Base-by-base conservation (phyloP, 2,797 vertebrate genomes). In the Sebastes oblongus region DNA sequence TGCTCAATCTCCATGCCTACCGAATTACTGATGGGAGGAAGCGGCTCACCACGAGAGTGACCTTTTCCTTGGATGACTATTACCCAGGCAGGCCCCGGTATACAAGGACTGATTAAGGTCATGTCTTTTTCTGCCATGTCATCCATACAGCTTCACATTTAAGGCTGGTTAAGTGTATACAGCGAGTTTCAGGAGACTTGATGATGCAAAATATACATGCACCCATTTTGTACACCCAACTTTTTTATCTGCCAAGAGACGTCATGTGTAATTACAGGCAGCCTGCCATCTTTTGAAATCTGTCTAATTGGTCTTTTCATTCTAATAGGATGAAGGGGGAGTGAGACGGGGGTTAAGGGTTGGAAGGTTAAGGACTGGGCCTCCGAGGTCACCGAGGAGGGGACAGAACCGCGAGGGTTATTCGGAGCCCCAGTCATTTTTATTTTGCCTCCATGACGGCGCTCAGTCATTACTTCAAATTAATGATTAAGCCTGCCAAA, bases 221-320 rank as follows among this genome's bases (percentile, higher is more conserved):
- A 39, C 60, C 87, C 30, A 16, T 67, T 80, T 78, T 59, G 27
- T 77, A 72, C 82, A 80, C 79, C 86, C 82, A 42, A 42, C 39
- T 42, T 92, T 93, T 91, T 92, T 93, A 95, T 95, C 94, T 94
- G 84, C 90, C 72, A 85, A 91, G 90, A 89, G 89, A 94, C 90
- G 94, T 94, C 91, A 89, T 91, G 88, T 93, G 91, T 92, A 93
- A 95, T 96, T 95, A 96, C 83, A 85, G 90, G 89, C 82, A 82
- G 88, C 75, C 91, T 92, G 92, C 88, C 90, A 86, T 95, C 94
- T 93, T 94, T 91, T 94, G 93, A 96, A 96, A 96, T 95, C 92
- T 94, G 95, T 95, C 94, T 96, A 95, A 96, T 96, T 95, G 95
- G 92, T 94, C 86, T 92, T 93, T 96, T 94, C 91, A 90, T 93